Evolutionary conservation across 2,888 invertebrate genomes (phyloP), one percentile per base, ranked within the genome.

Genomic region (Eucera pruinosa): DNA sequence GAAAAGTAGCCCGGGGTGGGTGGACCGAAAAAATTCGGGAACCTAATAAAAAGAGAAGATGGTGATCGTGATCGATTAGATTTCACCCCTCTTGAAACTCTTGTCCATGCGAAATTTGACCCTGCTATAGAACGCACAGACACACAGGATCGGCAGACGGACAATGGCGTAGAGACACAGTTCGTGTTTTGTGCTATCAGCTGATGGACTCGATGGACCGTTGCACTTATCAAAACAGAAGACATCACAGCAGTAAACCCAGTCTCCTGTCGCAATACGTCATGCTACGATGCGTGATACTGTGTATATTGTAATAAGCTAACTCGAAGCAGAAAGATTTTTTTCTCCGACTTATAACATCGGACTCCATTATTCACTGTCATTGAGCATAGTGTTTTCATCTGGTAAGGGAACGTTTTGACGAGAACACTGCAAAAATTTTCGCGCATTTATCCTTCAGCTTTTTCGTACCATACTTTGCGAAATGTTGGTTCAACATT

Each of bases 161-260:
- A 30, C 83, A 83, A 68, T 83, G 83, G 83, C 83, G 84, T 83
- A 86, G 77, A 52, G 55, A n/a, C 54, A n/a, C 54, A 39, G n/a
- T 55, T 48, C 30, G 20, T 78, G 61, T 74, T 75, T 81, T 47
- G 64, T 65, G 36, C 55, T 81, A 86, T 86, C 84, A 85, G 84
- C 81, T 84, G 84, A 86, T 80, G 73, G 75, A 82, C 80, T 77
- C 64, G 79, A 71, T 74, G 83, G 76, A 79, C 81, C 72, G 5
- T 80, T 73, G 30, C 55, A 25, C 60, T 81, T 78, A 72, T 78
- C 68, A 68, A 75, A 78, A 83, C 69, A 70, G 55, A 74, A 58
- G 36, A 66, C 64, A 36, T 30, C 39, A 39, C n/a, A 64, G 27
- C 57, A 48, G 39, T 64, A 50, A 55, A 67, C 62, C n/a, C 54